phyloP scores from a whole-genome alignment of 1,140 invertebrate genomes.

The Drosophila kurseongensis region DNA sequence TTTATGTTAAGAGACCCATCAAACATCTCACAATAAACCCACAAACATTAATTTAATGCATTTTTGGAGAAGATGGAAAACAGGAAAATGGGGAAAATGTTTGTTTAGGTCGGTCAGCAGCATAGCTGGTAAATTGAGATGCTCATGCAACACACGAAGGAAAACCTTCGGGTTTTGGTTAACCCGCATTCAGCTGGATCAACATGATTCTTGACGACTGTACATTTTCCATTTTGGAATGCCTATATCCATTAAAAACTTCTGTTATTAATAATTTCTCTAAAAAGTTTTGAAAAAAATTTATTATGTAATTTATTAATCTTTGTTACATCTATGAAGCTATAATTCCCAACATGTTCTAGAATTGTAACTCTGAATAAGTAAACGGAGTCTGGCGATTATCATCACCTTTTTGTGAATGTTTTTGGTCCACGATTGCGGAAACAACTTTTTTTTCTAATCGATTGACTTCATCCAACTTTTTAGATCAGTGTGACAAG shows the following conservation, averaged over 20 bases:
- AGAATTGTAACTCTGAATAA: no score
- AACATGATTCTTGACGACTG: not conserved
- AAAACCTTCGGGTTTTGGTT: no score
- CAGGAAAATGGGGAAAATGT: conserved; percentile 5
- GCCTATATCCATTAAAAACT: no score
- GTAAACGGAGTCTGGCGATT: no score
- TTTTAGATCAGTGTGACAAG: not conserved
- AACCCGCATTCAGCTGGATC: not conserved
- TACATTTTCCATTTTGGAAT: no score
- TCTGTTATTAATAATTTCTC: no score
- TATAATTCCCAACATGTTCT: no score
- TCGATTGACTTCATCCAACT: not conserved
- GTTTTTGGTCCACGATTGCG: no score
- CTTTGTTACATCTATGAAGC: no score
- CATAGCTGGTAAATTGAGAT: not conserved
- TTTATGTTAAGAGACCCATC: not conserved
- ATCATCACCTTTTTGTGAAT: no score
- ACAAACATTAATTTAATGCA: not conserved
- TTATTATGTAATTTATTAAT: no score
- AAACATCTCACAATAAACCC: not conserved
- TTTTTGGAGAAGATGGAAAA: not conserved
- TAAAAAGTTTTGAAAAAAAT: no score
- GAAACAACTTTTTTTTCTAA: not conserved
- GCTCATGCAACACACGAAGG: not conserved
- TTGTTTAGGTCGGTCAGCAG: conserved; percentile 1